Percentiles rank a stretch among this genome's conserved stretches.
Evolutionary conservation across 1,140 invertebrate species (phyloP).

Genomic region (Eupristina koningsbergeri): DNA sequence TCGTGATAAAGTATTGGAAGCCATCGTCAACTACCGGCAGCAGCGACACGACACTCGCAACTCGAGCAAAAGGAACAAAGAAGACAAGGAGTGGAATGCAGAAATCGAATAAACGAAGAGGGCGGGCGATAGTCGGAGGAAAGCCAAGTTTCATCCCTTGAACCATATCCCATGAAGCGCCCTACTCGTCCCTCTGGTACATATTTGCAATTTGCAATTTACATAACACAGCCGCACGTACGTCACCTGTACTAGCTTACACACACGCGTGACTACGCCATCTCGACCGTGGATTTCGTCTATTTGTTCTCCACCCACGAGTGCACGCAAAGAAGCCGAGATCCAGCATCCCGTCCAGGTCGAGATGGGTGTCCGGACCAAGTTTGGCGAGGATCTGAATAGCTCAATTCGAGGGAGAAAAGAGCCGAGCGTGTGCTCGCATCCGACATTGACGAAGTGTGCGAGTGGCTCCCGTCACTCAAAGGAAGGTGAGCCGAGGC

Average conservation of each 20-base stretch:
- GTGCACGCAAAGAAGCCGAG: too few relatives aligned
- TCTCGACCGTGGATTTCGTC: background rate
- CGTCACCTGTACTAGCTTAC: background rate
- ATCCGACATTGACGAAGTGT: background rate
- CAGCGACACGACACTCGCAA: background rate
- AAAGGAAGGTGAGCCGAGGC: background rate
- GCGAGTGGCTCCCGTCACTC: background rate
- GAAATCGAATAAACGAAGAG: slow-evolving; percentile 15
- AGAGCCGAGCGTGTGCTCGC: background rate
- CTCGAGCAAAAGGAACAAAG: background rate
- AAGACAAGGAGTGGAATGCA: background rate
- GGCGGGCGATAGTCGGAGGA: background rate
- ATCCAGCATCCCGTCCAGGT: too few relatives aligned
- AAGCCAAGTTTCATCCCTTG: background rate
- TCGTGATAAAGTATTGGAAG: slow-evolving; percentile 32
- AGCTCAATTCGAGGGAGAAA: background rate
- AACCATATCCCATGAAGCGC: background rate
- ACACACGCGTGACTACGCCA: too few relatives aligned
- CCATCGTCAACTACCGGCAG: background rate
- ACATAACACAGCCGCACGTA: slow-evolving; percentile 12
- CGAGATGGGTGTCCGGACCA: too few relatives aligned
- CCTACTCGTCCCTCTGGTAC: background rate
- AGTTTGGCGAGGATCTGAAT: too few relatives aligned
- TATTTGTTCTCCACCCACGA: background rate
- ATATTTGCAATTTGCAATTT: slow-evolving; percentile 42